Evolutionary conservation across 2,888 invertebrate genomes (phyloP).

Genomic region (Zelleria hepariella): DNA sequence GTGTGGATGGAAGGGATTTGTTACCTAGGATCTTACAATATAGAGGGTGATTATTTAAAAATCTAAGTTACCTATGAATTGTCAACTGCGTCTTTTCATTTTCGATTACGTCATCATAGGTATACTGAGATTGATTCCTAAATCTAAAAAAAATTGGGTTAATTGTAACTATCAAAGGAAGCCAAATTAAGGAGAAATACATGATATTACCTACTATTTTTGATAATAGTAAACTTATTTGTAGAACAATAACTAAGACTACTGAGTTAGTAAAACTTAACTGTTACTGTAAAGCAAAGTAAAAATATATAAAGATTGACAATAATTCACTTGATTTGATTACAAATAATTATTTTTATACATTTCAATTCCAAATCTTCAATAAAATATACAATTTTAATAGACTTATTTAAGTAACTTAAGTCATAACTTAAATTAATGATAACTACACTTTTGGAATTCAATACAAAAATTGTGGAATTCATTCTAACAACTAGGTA

Average conservation of each 20-base stretch:
- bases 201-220: background rate
- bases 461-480: background rate
- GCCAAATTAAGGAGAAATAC: background rate
- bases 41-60: background rate
- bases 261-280: background rate
- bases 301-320: background rate
- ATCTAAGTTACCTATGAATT: background rate
- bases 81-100: background rate
- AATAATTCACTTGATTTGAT: background rate
- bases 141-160: background rate
- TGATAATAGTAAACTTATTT: no score
- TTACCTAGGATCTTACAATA: background rate
- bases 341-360: background rate
- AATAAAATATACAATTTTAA: background rate
- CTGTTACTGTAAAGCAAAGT: background rate
- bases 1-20: conserved; percentile 3
- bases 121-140: background rate
- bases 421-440: no score
- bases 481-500: background rate
- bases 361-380: background rate
- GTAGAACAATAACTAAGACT: background rate
- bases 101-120: background rate
- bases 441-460: background rate
- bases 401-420: no score
- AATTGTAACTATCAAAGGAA: background rate